Conservation (phyloP, 2,113 vertebrate genomes). For the Cyprinodon brontotheroides region DNA sequence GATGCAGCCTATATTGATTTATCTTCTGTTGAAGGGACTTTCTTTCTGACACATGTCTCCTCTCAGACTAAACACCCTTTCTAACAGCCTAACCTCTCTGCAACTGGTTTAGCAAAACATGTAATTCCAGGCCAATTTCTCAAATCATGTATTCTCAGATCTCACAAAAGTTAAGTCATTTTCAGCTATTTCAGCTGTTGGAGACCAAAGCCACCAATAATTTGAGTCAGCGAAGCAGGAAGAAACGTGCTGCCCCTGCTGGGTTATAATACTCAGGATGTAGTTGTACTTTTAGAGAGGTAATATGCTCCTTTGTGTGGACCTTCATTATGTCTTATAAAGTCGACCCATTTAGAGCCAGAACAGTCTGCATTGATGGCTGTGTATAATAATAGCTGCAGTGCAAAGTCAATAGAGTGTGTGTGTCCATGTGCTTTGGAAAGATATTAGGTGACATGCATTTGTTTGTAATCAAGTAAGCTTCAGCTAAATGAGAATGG, state of each 20-base stretch:
- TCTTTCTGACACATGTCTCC: slow-evolving; percentile 60
- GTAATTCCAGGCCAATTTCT: slow-evolving; percentile 17
- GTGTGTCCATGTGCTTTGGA: not conserved
- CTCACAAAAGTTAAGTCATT: not conserved
- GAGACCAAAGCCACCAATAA: not conserved
- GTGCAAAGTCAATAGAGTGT: slow-evolving; percentile 32
- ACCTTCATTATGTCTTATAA: slow-evolving; percentile 32
- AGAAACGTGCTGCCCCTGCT: not conserved
- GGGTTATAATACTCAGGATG: not conserved
- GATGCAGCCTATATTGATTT: slow-evolving; percentile 76
- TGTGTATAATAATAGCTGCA: slow-evolving; percentile 37
- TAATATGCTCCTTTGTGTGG: slow-evolving; percentile 12
- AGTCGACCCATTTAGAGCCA: slow-evolving; percentile 27
- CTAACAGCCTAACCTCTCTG: slow-evolving; percentile 32
- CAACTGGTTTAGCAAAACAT: slow-evolving; percentile 38
- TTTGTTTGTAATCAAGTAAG: slow-evolving; percentile 38
- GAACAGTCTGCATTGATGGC: slow-evolving; percentile 16
- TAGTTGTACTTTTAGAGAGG: slow-evolving; percentile 18
- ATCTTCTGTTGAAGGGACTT: slow-evolving; percentile 65
- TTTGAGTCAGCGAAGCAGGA: not conserved
- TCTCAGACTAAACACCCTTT: slow-evolving; percentile 47
- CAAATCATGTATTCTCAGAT: slow-evolving; percentile 4
- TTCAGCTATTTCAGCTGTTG: slow-evolving; percentile 4
- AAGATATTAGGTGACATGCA: slow-evolving; percentile 37
- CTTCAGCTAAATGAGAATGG: slow-evolving; percentile 17